These are phyloP conservation scores for Gymnogyps californianus DNA, from an alignment of 2,113 vertebrate genomes.

Conservation along the genomic window DNA sequence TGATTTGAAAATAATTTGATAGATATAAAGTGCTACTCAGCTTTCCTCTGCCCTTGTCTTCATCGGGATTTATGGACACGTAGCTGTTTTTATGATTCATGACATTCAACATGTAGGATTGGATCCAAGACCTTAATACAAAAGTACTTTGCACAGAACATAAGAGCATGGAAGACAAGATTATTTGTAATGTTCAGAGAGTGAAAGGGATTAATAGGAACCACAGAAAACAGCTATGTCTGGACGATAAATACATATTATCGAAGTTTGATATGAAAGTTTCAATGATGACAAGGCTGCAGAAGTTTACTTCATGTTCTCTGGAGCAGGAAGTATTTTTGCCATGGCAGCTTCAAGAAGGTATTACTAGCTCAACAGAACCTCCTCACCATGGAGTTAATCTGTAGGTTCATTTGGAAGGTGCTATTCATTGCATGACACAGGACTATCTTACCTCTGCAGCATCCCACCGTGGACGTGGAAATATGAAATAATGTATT, in stretches of 20 bases:
- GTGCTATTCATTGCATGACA: not conserved
- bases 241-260: not conserved
- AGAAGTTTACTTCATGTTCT: not conserved
- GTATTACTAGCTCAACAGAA: not conserved
- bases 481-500: not conserved
- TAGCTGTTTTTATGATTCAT: not conserved
- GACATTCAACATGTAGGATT: not conserved
- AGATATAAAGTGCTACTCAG: not conserved
- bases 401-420: not conserved
- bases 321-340: not conserved
- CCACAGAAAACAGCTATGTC: not conserved
- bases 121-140: not conserved
- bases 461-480: not conserved
- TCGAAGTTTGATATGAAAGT: not conserved
- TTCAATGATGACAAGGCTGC: not conserved
- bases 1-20: not conserved
- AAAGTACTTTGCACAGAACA: not conserved
- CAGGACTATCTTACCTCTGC: not conserved
- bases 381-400: not conserved
- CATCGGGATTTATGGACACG: not conserved
- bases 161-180: not conserved
- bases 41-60: not conserved
- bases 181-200: not conserved
- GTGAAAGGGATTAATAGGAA: not conserved
- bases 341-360: not conserved